phyloP scores from a whole-genome alignment of 2,888 invertebrate species.

The Ochropacha duplaris region DNA sequence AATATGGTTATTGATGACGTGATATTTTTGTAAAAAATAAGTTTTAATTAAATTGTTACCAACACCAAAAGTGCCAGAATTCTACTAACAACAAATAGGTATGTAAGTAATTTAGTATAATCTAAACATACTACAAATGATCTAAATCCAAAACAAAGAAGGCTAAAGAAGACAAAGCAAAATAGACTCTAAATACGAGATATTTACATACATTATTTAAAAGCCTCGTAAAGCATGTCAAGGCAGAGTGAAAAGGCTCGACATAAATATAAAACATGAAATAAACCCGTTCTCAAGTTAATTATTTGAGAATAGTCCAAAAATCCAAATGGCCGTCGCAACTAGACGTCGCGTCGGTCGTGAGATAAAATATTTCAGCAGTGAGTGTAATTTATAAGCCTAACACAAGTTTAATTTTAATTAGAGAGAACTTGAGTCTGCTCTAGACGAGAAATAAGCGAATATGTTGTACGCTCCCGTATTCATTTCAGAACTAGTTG shows the following conservation, averaged over 20 bases:
- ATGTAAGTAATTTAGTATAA: no score
- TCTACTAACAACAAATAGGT: no score
- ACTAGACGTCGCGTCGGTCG: neutral
- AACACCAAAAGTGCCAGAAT: no score
- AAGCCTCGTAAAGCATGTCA: neutral
- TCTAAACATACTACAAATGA: no score
- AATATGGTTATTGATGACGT: neutral
- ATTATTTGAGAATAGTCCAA: neutral
- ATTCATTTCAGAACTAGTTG: neutral
- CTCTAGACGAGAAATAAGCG: constrained; percentile 17
- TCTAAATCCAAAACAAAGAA: no score
- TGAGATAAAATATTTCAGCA: constrained; percentile 7
- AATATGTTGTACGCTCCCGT: neutral
- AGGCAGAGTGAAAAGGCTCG: neutral
- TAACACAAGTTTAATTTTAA: constrained; percentile 48
- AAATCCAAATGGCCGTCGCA: neutral
- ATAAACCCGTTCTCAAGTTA: neutral
- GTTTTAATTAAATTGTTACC: no score
- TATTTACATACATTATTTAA: neutral
- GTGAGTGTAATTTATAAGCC: constrained; percentile 29
- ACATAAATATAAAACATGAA: neutral
- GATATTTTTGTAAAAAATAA: neutral
- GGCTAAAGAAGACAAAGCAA: no score
- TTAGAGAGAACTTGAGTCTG: constrained; percentile 35
- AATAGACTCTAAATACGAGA: no score